Base-by-base conservation (phyloP, 2,888 invertebrate genomes). In the Ichneumoninae sp. region DNA sequence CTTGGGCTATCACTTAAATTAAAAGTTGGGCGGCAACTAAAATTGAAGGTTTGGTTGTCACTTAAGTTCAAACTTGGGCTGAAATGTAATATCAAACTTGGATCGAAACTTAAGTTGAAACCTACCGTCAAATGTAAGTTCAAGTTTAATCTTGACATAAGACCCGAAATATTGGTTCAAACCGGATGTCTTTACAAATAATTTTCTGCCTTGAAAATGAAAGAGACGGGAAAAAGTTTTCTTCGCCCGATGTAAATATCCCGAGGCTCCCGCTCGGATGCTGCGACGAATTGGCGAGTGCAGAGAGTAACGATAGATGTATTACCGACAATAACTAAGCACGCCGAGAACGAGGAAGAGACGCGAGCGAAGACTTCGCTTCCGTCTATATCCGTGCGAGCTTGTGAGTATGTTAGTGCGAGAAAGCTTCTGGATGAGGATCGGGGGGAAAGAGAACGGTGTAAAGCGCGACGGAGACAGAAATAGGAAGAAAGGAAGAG, bases 401-500 rank as follows among this genome's bases (percentile, higher is more conserved):
- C n/a, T 52, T 66, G 50, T 3, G 10, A 40, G 68, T 30, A 44
- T 36, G 57, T 13, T 33, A 33, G 60, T 60, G 66, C 68, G 33
- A 68, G 83, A 62, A 40, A 52, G 36, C 40, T 40, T 40, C 40
- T 40, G 8, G 40, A 10, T 40, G 40, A 40, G 3, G 40, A 3
- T 0, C 40, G 2, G 40, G 40, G 40, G 7, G 5, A 40, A 40
- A 40, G 10, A 40, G 40, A 40, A 40, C 10, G 16, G 76, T 40
- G 52, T 3, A 10, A 54, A 54, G 52, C 22, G 52, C 52, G 72
- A 77, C 66, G 60, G 62, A 72, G 83, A 84, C 30, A 47, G 76
- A 69, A 68, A 60, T 44, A 50, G 74, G 33, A 62, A 65, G 62
- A 62, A 19, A 47, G 77, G 72, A 52, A 80, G 69, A 81, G 78